Evolutionary conservation across 1,140 invertebrate species (phyloP).

Genomic region (Cataglyphis hispanica): DNA sequence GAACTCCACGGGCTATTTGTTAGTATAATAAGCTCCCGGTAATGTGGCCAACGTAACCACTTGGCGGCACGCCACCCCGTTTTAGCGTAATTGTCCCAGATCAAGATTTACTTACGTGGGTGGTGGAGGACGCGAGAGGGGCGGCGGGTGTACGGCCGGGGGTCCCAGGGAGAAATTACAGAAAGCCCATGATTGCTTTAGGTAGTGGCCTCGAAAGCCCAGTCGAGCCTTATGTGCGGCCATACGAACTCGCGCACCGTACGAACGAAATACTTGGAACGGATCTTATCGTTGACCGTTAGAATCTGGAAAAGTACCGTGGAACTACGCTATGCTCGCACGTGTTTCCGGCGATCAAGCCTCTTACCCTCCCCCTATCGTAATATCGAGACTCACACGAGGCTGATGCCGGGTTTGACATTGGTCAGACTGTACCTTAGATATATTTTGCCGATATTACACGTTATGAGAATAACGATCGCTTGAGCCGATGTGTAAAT

Average conservation of each 20-base stretch:
- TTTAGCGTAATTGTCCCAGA: slow-evolving; percentile 86
- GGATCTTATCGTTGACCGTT: slow-evolving; percentile 57
- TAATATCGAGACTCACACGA: slow-evolving; percentile 2
- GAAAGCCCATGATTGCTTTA: slow-evolving; percentile 41
- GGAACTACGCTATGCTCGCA: slow-evolving; percentile 51
- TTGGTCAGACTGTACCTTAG: slow-evolving; percentile 13
- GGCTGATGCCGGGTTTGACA: slow-evolving; percentile 32
- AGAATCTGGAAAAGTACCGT: slow-evolving; percentile 57
- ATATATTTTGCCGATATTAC: slow-evolving; percentile 50
- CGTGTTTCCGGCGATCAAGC: slow-evolving; percentile 55
- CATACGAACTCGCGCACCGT: background rate
- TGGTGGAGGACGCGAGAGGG: slow-evolving; percentile 51
- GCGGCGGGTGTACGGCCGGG: background rate
- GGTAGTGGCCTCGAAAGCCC: background rate
- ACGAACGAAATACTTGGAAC: slow-evolving; percentile 50
- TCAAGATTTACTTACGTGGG: slow-evolving; percentile 84
- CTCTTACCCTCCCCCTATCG: background rate
- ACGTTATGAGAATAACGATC: slow-evolving; percentile 35
- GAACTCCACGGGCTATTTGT: slow-evolving; percentile 86
- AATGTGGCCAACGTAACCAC: slow-evolving; percentile 85
- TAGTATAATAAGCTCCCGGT: slow-evolving; percentile 86
- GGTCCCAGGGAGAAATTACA: slow-evolving; percentile 51
- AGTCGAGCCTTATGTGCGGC: slow-evolving; percentile 21
- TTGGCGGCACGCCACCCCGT: slow-evolving; percentile 85
- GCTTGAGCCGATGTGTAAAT: background rate